phyloP scores from a whole-genome alignment of 2,888 invertebrate species.

The Exephanes ischioxanthus region DNA sequence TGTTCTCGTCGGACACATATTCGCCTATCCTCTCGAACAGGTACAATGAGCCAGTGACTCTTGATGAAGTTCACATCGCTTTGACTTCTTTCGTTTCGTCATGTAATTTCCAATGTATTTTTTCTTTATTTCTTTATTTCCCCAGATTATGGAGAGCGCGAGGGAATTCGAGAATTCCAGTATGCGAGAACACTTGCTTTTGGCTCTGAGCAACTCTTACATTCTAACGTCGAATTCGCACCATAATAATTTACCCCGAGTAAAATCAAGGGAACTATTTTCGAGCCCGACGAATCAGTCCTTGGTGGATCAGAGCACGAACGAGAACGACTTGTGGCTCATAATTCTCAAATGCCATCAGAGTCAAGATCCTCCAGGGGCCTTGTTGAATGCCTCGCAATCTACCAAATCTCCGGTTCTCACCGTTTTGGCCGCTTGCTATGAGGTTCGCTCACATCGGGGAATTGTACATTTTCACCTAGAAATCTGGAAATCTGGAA shows the following conservation, averaged over 20 bases:
- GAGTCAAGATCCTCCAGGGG: conserved; percentile 90
- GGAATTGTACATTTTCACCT: no score
- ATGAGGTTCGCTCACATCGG: conserved; percentile 86
- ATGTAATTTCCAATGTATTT: conserved; percentile 11
- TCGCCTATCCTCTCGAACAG: conserved; percentile 89
- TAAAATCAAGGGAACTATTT: conserved; percentile 79
- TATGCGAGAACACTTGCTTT: conserved; percentile 87
- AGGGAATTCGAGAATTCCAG: conserved; percentile 87
- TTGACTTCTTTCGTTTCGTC: not conserved
- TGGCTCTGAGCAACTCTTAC: conserved; percentile 76
- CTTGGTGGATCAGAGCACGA: conserved; percentile 76
- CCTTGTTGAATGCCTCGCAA: conserved; percentile 87
- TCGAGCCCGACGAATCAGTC: conserved; percentile 76
- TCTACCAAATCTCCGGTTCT: conserved; percentile 87
- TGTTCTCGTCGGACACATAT: conserved; percentile 89
- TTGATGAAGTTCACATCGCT: not conserved
- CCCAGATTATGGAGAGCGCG: conserved; percentile 85
- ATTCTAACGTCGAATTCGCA: conserved; percentile 58
- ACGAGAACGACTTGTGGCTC: conserved; percentile 86
- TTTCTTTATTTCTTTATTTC: not conserved
- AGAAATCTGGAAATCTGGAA: no score
- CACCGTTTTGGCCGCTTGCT: conserved; percentile 89
- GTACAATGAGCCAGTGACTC: conserved; percentile 78
- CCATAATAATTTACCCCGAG: conserved; percentile 63
- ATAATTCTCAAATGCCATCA: conserved; percentile 89